phyloP scores from a whole-genome alignment of 2,797 vertebrate species.

The Tokudaia tokunoshimensis region DNA sequence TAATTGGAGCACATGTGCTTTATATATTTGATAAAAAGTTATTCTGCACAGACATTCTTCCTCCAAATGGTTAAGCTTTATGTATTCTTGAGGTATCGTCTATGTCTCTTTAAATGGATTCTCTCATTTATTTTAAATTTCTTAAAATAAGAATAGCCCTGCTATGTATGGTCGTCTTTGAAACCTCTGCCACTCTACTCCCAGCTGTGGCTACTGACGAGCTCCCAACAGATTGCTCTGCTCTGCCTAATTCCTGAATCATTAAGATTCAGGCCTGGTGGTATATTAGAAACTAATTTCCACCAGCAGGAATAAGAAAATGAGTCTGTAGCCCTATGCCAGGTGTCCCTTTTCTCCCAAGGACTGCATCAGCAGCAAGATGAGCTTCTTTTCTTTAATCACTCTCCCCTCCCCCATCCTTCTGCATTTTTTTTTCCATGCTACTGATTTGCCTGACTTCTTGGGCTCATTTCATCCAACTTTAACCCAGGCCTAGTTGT shows the following conservation, averaged over 20 bases:
- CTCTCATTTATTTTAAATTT: conserved; percentile 78
- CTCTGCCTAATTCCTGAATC: conserved; percentile 79
- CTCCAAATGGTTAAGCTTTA: conserved; percentile 62
- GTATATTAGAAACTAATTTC: conserved; percentile 82
- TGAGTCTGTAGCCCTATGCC: conserved; percentile 69
- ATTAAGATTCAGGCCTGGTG: conserved; percentile 80
- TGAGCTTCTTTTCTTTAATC: conserved; percentile 25
- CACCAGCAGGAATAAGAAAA: conserved; percentile 77
- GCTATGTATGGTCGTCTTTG: conserved; percentile 75
- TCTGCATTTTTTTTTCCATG: background rate
- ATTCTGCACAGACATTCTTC: conserved; percentile 32
- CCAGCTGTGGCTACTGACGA: conserved; percentile 80
- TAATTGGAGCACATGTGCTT: background rate
- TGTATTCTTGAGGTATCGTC: conserved; percentile 14
- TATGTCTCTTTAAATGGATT: conserved; percentile 76
- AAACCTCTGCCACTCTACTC: conserved; percentile 61
- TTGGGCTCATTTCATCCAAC: background rate
- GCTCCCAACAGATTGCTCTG: conserved; percentile 74
- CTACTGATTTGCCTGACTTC: background rate
- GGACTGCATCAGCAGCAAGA: conserved; percentile 55
- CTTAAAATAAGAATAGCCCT: conserved; percentile 68
- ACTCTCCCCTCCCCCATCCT: background rate
- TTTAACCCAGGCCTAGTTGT: conserved; percentile 5
- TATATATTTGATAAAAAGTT: background rate
- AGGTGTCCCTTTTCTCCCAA: conserved; percentile 79